Percentiles rank a stretch among this genome's conserved stretches.
Evolutionary conservation across 1,140 invertebrate genomes (phyloP).

Genomic region (Popillia japonica): DNA sequence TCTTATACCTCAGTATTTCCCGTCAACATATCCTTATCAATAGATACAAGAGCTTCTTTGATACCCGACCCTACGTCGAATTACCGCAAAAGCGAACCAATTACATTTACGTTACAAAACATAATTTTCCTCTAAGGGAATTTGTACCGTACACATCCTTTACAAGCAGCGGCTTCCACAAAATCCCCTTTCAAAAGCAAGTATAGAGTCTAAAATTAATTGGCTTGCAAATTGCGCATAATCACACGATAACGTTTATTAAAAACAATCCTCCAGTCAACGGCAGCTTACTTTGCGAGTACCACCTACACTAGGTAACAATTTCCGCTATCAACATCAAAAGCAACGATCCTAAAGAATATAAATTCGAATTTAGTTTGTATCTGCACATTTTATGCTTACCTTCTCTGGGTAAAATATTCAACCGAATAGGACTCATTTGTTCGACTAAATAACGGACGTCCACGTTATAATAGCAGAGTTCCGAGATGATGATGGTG

Average conservation of each 20-base stretch:
- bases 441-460: slow-evolving; percentile 49
- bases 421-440: slow-evolving; percentile 47
- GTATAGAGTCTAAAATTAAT: no score
- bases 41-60: neutral
- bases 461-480: slow-evolving; percentile 52
- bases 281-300: no score
- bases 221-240: no score
- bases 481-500: slow-evolving; percentile 51
- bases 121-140: slow-evolving; percentile 10
- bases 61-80: neutral
- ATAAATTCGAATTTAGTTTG: no score
- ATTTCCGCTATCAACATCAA: no score
- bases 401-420: slow-evolving; percentile 50
- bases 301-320: no score
- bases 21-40: neutral
- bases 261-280: neutral
- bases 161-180: no score
- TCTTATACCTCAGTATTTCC: neutral
- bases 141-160: neutral
- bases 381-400: no score
- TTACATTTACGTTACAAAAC: neutral
- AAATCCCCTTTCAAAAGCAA: no score
- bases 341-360: no score
- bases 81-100: neutral
- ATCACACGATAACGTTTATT: no score